Conservation (phyloP, 2,797 vertebrate genomes). For the Hydrocynus forskahlii region DNA sequence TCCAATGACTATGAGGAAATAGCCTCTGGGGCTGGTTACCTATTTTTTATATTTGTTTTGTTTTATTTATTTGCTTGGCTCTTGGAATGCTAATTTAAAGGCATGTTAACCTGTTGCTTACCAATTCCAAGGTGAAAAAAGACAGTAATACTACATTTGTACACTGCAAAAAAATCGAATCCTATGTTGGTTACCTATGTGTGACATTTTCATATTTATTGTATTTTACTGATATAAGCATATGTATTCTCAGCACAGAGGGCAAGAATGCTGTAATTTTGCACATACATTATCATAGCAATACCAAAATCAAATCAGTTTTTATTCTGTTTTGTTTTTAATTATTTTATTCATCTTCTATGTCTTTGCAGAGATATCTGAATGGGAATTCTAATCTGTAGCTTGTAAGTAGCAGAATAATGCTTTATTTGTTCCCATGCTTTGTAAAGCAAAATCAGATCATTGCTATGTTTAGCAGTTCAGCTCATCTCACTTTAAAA, state of each 20-base stretch:
- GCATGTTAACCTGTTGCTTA: constrained; percentile 5
- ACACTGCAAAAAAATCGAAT: background rate
- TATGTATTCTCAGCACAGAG: too few relatives aligned
- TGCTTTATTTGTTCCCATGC: constrained; percentile 22
- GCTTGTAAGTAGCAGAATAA: constrained; percentile 9
- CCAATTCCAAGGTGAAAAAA: background rate
- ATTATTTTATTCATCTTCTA: too few relatives aligned
- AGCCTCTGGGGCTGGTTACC: background rate
- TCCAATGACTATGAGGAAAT: constrained; percentile 8
- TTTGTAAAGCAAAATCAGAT: constrained; percentile 25
- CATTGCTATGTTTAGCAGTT: constrained; percentile 15
- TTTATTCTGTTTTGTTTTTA: too few relatives aligned
- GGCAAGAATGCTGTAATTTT: background rate
- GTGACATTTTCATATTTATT: background rate
- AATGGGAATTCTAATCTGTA: too few relatives aligned
- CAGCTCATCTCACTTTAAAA: constrained; percentile 1
- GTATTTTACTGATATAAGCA: background rate
- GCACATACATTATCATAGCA: background rate
- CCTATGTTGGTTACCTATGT: background rate
- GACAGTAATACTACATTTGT: background rate
- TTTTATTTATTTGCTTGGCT: background rate
- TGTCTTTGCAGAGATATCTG: too few relatives aligned
- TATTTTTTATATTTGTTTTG: background rate
- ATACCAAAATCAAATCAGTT: background rate
- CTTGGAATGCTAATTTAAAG: background rate